A percentile compares a stretch with the other conserved stretches of the same genome.
phyloP scores from a whole-genome alignment of 1,140 invertebrate species.

The Arion vulgaris region DNA sequence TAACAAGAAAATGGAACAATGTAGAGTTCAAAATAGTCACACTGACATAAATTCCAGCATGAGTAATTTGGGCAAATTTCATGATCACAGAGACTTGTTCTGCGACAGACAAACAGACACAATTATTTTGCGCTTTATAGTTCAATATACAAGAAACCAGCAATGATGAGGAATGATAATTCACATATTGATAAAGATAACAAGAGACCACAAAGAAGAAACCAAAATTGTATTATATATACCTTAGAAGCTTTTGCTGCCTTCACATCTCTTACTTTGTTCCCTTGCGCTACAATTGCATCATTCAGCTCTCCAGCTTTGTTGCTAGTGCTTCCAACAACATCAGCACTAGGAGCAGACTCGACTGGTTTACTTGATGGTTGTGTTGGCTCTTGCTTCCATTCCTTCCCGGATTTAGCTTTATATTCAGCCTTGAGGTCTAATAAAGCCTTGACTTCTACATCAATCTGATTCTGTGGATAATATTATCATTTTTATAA shows the following conservation, averaged over 20 bases:
- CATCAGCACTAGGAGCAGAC: constrained; percentile 15
- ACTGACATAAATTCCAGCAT: too few relatives aligned
- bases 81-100: too few relatives aligned
- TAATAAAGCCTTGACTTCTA: constrained; percentile 81
- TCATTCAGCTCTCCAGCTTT: constrained; percentile 73
- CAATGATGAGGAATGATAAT: too few relatives aligned
- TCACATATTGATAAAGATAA: too few relatives aligned
- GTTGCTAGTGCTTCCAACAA: constrained; percentile 55
- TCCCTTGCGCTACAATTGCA: constrained; percentile 81
- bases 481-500: not conserved
- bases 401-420: constrained; percentile 76
- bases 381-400: constrained; percentile 57
- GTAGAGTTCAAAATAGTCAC: too few relatives aligned
- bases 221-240: too few relatives aligned
- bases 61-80: too few relatives aligned
- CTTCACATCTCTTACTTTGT: constrained; percentile 75
- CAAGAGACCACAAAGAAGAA: too few relatives aligned
- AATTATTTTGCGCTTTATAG: too few relatives aligned
- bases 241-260: constrained; percentile 64
- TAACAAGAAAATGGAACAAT: too few relatives aligned
- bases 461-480: constrained; percentile 77
- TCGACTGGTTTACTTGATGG: constrained; percentile 32
- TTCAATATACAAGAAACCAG: too few relatives aligned
- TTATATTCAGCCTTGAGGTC: constrained; percentile 86
- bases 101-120: too few relatives aligned